Evolutionary conservation across 1,140 invertebrate genomes (phyloP).

Genomic region (Euglossa dilemma): DNA sequence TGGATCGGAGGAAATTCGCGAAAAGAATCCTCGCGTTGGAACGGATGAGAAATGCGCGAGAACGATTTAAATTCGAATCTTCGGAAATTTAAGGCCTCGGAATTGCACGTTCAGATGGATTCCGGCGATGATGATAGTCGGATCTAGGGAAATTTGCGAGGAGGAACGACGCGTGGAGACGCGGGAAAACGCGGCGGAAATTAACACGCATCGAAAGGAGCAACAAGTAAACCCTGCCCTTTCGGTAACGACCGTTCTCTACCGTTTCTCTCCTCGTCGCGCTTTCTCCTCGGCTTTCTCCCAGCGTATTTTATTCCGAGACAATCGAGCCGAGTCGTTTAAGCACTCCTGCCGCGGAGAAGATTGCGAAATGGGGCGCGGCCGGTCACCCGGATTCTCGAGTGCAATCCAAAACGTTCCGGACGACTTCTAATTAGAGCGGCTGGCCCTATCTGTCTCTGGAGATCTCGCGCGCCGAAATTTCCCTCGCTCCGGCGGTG

Average conservation of each 20-base stretch:
- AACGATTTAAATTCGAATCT: background rate
- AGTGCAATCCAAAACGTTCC: constrained; percentile 46
- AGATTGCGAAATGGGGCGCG: constrained; percentile 39
- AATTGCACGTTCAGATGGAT: no score
- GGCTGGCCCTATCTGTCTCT: constrained; percentile 37
- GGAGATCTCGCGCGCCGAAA: constrained; percentile 40
- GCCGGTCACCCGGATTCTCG: constrained; percentile 43
- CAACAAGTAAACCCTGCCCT: constrained; percentile 27
- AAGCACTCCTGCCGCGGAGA: constrained; percentile 26
- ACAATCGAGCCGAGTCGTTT: constrained; percentile 33
- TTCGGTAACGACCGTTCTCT: background rate
- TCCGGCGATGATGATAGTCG: no score
- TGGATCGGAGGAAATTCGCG: no score
- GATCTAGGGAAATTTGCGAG: no score
- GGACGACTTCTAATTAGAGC: constrained; percentile 60
- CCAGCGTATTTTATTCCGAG: constrained; percentile 26
- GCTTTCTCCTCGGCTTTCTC: background rate
- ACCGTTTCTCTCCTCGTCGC: no score
- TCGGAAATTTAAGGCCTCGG: no score
- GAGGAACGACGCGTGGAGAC: no score
- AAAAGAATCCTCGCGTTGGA: background rate
- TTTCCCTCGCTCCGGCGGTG: constrained; percentile 12
- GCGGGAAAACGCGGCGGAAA: constrained; percentile 4
- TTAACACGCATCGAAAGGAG: constrained; percentile 37
- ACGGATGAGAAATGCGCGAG: background rate